These are phyloP conservation scores for Hydrotaea diabolus DNA, from an alignment of 2,888 invertebrate species.

Conservation along the genomic window DNA sequence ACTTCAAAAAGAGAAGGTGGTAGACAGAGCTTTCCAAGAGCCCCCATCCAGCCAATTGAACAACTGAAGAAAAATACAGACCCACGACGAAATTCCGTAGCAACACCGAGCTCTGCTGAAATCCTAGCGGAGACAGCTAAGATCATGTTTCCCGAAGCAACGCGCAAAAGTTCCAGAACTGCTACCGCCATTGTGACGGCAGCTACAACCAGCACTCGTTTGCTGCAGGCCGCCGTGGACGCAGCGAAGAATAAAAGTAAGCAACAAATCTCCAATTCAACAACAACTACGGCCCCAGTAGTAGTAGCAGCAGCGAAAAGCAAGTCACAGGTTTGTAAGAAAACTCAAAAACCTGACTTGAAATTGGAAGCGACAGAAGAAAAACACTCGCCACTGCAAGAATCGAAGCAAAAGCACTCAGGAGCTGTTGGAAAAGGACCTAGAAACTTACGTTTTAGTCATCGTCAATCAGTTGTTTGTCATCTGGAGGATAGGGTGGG, in stretches of 20 bases:
- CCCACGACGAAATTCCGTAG: slow-evolving; percentile 56
- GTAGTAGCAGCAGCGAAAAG: slow-evolving; percentile 1
- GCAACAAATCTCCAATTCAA: slow-evolving; percentile 22
- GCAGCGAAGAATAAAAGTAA: slow-evolving; percentile 69
- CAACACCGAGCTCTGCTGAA: slow-evolving; percentile 41
- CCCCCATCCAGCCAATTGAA: slow-evolving; percentile 80
- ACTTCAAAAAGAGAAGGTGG: slow-evolving; percentile 41
- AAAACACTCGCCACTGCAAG: not conserved
- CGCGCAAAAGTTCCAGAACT: slow-evolving; percentile 77
- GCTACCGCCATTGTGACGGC: slow-evolving; percentile 78
- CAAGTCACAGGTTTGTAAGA: not conserved
- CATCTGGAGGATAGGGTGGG: slow-evolving; percentile 81
- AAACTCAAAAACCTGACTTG: not conserved
- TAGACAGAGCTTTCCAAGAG: slow-evolving; percentile 78
- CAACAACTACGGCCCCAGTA: slow-evolving; percentile 43
- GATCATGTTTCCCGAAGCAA: slow-evolving; percentile 71
- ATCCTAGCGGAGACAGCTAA: slow-evolving; percentile 35
- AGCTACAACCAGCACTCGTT: slow-evolving; percentile 76
- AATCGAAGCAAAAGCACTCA: not conserved
- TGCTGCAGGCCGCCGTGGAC: slow-evolving; percentile 73
- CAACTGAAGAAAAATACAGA: slow-evolving; percentile 68
- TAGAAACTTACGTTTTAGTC: slow-evolving; percentile 55
- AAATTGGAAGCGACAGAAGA: slow-evolving; percentile 48
- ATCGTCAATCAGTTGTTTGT: slow-evolving; percentile 70
- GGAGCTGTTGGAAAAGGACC: slow-evolving; percentile 23